phyloP scores from a whole-genome alignment of 2,113 vertebrate species.

The Labrus mixtus region DNA sequence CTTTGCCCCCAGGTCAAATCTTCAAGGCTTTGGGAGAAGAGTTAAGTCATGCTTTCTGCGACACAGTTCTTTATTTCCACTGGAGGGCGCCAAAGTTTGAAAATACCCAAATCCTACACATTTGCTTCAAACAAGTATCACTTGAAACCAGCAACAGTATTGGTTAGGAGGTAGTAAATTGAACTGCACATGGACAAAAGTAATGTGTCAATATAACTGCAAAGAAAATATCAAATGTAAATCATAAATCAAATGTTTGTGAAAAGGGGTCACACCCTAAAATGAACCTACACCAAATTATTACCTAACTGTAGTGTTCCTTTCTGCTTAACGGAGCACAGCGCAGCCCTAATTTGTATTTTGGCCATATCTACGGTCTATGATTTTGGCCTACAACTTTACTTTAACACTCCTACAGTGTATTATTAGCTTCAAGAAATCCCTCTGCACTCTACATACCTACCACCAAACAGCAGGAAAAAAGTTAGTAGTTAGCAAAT shows the following conservation, averaged over 20 bases:
- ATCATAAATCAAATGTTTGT: too few relatives aligned
- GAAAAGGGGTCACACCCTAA: too few relatives aligned
- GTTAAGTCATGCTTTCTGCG: neutral
- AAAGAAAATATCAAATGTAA: neutral
- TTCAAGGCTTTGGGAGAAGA: rapidly evolving
- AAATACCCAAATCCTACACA: neutral
- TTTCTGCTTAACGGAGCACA: neutral
- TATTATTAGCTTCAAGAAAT: neutral
- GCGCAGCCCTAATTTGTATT: neutral
- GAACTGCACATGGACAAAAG: neutral
- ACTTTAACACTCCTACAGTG: neutral
- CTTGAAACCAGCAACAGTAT: neutral
- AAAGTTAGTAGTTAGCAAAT: neutral
- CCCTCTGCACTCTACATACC: neutral
- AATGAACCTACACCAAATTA: neutral
- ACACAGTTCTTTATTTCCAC: neutral
- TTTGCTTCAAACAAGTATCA: neutral
- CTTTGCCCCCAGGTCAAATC: neutral
- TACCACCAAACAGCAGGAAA: neutral
- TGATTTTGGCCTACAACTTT: neutral
- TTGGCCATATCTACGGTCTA: too few relatives aligned
- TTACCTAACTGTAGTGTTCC: neutral
- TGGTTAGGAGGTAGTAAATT: neutral
- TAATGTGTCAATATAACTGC: neutral
- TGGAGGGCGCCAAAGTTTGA: neutral